Evolutionary conservation across 35 echinoderm and acorn worm genomes (phyloP).

Genomic region (Apostichopus japonicus): DNA sequence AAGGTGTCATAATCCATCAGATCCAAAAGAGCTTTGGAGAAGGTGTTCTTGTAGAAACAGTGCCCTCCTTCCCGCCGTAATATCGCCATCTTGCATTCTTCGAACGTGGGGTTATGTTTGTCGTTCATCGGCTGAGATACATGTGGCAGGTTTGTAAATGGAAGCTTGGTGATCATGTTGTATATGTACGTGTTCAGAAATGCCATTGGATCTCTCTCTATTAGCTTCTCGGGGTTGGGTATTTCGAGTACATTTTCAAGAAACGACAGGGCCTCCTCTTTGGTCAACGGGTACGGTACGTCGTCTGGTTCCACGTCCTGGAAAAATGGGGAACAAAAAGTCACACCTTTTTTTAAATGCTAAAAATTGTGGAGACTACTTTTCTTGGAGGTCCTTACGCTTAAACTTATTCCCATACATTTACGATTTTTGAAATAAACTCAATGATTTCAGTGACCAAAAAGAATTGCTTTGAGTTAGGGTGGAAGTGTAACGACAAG

Average conservation of each 20-base stretch:
- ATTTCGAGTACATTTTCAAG: background rate
- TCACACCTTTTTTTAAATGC: no score
- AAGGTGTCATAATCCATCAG: conserved; percentile 15
- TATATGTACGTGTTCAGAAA: conserved; percentile 7
- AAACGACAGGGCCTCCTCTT: background rate
- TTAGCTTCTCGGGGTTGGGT: background rate
- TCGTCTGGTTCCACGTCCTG: background rate
- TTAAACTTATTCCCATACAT: no score
- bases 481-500: no score
- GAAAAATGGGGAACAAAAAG: no score
- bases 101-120: background rate
- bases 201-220: background rate
- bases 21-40: conserved; percentile 39
- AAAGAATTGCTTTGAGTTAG: no score
- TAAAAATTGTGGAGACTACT: no score
- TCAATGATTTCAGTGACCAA: no score
- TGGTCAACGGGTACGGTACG: background rate
- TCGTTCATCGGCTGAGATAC: background rate
- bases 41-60: conserved; percentile 41
- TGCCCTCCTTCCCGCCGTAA: conserved; percentile 8
- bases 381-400: no score
- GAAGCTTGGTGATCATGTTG: conserved; percentile 2
- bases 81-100: conserved; percentile 12
- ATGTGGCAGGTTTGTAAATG: conserved; percentile 11
- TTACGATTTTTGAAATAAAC: no score